A percentile compares a stretch with the other conserved stretches of the same genome.
Evolutionary conservation across 2,113 vertebrate species (phyloP).

Genomic region (Platycercus adscitus): DNA sequence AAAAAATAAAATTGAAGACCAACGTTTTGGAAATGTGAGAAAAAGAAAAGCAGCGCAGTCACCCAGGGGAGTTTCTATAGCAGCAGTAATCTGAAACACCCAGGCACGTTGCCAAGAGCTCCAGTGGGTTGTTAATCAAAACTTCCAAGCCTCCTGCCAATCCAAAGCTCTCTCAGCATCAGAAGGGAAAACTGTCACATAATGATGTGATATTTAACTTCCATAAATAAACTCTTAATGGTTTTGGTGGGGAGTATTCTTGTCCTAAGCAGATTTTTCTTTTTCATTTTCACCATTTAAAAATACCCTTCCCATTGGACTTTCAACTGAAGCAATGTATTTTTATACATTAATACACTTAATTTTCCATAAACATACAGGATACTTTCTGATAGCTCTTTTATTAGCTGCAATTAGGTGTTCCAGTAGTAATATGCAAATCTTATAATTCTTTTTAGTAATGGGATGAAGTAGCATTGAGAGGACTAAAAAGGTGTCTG

Average conservation of each 20-base stretch:
- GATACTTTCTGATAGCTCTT: not conserved
- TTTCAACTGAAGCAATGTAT: not conserved
- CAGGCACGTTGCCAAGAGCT: constrained; percentile 44
- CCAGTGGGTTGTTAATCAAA: constrained; percentile 48
- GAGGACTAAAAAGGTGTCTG: not conserved
- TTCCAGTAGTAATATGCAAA: not conserved
- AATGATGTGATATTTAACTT: constrained; percentile 27
- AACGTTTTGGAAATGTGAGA: constrained; percentile 14
- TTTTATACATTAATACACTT: not conserved
- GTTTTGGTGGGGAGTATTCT: not conserved
- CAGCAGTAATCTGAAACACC: constrained; percentile 38
- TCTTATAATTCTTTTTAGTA: not conserved
- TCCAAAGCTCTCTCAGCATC: constrained; percentile 23
- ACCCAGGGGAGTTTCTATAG: constrained; percentile 46
- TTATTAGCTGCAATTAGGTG: not conserved
- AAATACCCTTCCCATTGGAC: not conserved
- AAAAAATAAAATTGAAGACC: not conserved
- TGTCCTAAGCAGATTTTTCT: not conserved
- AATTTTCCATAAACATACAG: not conserved
- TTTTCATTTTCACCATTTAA: not conserved
- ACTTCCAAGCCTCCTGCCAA: constrained; percentile 50
- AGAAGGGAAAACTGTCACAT: constrained; percentile 9
- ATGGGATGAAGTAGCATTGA: not conserved
- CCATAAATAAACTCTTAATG: not conserved
- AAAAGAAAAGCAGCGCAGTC: not conserved